phyloP scores from a whole-genome alignment of 2,797 vertebrate genomes.

The Mormyrops boulengeri region DNA sequence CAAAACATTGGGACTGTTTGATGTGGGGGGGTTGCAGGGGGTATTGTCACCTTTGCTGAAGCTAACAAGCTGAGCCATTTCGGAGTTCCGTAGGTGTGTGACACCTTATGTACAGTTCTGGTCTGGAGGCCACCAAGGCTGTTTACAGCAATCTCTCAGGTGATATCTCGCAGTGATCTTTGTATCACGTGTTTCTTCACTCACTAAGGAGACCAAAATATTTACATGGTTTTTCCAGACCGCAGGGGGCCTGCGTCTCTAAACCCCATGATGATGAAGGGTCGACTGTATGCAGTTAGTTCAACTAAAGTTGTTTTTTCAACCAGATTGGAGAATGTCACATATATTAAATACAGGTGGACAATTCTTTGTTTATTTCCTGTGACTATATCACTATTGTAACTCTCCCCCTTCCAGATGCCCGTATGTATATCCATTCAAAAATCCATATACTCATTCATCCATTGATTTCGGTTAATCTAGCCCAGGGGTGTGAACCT shows the following conservation, averaged over 20 bases:
- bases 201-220: background rate
- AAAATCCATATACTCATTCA: background rate
- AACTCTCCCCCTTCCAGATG: background rate
- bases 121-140: background rate
- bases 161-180: background rate
- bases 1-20: background rate
- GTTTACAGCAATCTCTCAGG: background rate
- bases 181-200: too few relatives aligned
- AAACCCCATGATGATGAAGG: background rate
- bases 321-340: background rate
- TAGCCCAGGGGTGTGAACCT: background rate
- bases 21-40: background rate
- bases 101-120: background rate
- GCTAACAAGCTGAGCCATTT: background rate
- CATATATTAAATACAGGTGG: background rate
- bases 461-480: background rate
- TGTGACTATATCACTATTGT: background rate
- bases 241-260: background rate
- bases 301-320: background rate
- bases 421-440: background rate
- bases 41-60: background rate
- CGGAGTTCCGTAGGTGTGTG: background rate
- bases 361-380: background rate
- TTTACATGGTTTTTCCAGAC: background rate
- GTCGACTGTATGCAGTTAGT: background rate